Evolutionary conservation across 1,140 invertebrate genomes (phyloP), one percentile per base, ranked within the genome.

Genomic region (Chlorops oryzae): DNA sequence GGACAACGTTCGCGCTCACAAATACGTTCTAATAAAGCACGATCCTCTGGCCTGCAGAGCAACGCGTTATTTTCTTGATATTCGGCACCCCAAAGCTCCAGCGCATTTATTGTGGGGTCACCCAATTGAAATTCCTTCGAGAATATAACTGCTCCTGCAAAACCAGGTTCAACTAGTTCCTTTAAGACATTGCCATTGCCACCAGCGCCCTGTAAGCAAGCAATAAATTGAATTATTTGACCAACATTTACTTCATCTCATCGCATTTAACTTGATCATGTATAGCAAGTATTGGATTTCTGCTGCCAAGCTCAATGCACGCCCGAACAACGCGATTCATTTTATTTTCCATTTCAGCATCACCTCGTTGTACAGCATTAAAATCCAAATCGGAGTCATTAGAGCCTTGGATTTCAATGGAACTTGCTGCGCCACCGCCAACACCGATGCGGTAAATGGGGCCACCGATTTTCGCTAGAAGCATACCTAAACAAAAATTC

Each of bases 261-360:
- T 48, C 13, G 15, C 20, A 37, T 44, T 21, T 9, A 28, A 56
- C 57, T 43, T 72, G 70, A 44, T 72, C 70, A 34, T 72, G 70
- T 39, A 72, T 72, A n/a, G 70, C 91, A 39, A 90, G 75, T 58
- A 98, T 95, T 3, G 94, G 95, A 78, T 98, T 98, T 1, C 77
- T 70, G 2, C 79, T 74, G 15, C 83, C 81, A 59, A 83, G 70
- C 75, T 98, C 95, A 2, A 92, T 76, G 68, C 96, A 98, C 3
- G 88, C 90, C 54, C 95, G 78, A 1, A 98, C 89, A 5, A 97
- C 82, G 52, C 96, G 76, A 73, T 98, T 97, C 10, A 98, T 65
- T 74, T 97, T 97, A 64, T 98, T 93, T 59, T 96, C 95, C 95
- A 98, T 98, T 79, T 99, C 95, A 2, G 95, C 87, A 78, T 99